Evolutionary conservation across 2,888 invertebrate genomes (phyloP), one percentile per base, ranked within the genome.

Genomic region (Bugula neritina): DNA sequence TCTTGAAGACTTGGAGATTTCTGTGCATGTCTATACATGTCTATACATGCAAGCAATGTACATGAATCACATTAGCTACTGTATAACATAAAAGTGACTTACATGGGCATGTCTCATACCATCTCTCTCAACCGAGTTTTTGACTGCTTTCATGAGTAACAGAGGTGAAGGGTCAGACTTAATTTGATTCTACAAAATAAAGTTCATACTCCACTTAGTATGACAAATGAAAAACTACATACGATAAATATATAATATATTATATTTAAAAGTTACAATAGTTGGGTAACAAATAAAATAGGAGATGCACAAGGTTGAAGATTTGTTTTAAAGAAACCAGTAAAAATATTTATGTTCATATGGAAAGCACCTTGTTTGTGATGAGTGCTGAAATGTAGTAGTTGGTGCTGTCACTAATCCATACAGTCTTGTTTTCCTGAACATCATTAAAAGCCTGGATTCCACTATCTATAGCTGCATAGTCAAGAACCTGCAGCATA

Each of bases 41-140:
- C n/a, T n/a, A n/a, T n/a, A n/a, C n/a, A n/a, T n/a, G n/a, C n/a
- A n/a, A n/a, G n/a, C n/a, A n/a, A n/a, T n/a, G n/a, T n/a, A n/a
- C n/a, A n/a, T n/a, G n/a, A n/a, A n/a, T n/a, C n/a, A n/a, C n/a
- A n/a, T n/a, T n/a, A n/a, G n/a, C n/a, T n/a, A n/a, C n/a, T n/a
- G n/a, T n/a, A n/a, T n/a, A n/a, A n/a, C n/a, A n/a, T n/a, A n/a
- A 57, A n/a, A 10, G 35, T 29, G 21, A 75, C 79, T 79, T 73
- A 85, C 81, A 75, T 84, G 82, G 34, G 83, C 77, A 71, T 86
- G 88, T 76, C 89, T 88, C 93, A 95, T 94, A 69, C 93, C 93
- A 71, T 87, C 86, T 29, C 89, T 88, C 84, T 94, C 94, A 0
- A 89, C 87, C 0, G 86, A 84, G 80, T 83, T 84, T 75, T 84